Conservation (phyloP, 2,113 vertebrate genomes). For the Nothoprocta pentlandii region DNA sequence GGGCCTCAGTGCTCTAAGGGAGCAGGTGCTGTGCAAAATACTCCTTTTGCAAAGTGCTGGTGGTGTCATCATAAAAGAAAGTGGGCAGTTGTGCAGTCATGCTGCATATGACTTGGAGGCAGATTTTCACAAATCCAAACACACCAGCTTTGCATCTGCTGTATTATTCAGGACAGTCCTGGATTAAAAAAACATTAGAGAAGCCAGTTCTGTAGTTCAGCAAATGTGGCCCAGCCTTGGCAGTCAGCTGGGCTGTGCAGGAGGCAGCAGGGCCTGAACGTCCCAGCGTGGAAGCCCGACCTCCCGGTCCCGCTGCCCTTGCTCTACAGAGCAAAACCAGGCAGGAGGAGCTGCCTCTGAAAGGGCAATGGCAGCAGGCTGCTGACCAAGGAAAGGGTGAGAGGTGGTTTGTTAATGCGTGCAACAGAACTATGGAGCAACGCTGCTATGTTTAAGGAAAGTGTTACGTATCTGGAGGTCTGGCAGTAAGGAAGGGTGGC, state of each 20-base stretch:
- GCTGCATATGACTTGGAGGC: background rate
- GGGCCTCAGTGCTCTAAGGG: background rate
- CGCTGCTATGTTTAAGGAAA: background rate
- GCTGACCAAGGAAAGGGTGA: background rate
- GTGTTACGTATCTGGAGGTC: constrained; percentile 29
- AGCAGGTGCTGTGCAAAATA: background rate
- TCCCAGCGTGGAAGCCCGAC: background rate
- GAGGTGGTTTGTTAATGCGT: background rate
- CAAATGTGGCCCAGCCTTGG: background rate
- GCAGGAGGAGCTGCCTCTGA: no score
- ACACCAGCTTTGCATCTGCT: background rate
- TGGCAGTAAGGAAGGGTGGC: constrained; percentile 36
- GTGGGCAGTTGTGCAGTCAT: background rate
- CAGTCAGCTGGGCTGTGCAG: background rate
- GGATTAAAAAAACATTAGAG: background rate
- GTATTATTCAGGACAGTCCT: constrained; percentile 15
- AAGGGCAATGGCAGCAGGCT: background rate
- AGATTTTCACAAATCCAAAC: background rate
- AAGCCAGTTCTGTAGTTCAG: constrained; percentile 3
- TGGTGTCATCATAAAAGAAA: background rate
- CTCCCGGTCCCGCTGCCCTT: background rate
- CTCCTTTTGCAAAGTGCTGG: background rate
- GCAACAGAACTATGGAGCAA: background rate
- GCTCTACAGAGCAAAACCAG: background rate
- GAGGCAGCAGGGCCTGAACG: background rate